These are phyloP conservation scores for Phyto melanocephala DNA, from an alignment of 2,888 invertebrate genomes.

Conservation along the genomic window DNA sequence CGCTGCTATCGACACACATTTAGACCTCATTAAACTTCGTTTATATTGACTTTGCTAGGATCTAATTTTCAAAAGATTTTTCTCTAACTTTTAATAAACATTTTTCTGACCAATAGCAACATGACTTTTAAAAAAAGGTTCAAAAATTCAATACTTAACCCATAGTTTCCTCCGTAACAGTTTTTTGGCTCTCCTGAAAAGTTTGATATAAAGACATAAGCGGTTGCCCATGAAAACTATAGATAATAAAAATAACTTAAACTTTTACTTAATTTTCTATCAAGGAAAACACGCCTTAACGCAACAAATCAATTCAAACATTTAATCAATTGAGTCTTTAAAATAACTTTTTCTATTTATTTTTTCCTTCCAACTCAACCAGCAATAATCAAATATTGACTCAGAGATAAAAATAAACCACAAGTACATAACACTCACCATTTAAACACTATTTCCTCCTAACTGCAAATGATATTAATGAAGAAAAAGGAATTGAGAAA, in stretches of 20 bases:
- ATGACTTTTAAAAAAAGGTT: no score
- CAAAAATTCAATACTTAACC: no score
- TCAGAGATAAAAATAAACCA: slow-evolving; percentile 23
- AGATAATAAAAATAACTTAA: background rate
- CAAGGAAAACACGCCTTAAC: slow-evolving; percentile 10
- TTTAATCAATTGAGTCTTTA: slow-evolving; percentile 18
- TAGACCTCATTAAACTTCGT: no score
- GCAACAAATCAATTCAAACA: slow-evolving; percentile 9
- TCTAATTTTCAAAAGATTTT: no score
- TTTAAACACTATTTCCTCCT: background rate
- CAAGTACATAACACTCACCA: background rate
- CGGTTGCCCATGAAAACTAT: background rate
- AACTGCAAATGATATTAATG: background rate
- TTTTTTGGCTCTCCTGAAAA: no score
- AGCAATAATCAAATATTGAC: slow-evolving; percentile 11
- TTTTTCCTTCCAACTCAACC: background rate
- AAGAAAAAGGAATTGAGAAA: background rate
- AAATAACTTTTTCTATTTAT: background rate
- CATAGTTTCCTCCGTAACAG: no score
- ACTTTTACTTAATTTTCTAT: background rate
- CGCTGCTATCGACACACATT: no score
- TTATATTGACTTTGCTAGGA: no score
- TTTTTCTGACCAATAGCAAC: no score
- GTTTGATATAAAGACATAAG: background rate
- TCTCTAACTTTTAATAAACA: no score